A percentile compares a stretch with the other conserved stretches of the same genome.
phyloP scores from a whole-genome alignment of 2,113 vertebrate genomes.

The Xerus inauris region DNA sequence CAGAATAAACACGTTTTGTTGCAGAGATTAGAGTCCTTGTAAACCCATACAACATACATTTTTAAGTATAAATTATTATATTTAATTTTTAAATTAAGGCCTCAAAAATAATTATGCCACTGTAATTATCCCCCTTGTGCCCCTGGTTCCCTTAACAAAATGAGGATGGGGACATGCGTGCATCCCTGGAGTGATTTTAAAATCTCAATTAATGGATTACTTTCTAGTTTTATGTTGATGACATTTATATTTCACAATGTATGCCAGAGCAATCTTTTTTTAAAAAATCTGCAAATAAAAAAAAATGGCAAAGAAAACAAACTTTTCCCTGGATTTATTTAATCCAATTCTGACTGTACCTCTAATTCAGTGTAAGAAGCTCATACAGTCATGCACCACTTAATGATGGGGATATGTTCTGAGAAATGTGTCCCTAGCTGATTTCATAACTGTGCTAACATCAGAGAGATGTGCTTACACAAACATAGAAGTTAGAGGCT shows the following conservation, averaged over 20 bases:
- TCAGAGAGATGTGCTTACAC: background rate
- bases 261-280: background rate
- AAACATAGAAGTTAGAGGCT: accelerated
- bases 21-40: background rate
- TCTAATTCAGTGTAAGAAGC: background rate
- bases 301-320: background rate
- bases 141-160: background rate
- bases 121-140: background rate
- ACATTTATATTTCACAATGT: background rate
- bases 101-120: background rate
- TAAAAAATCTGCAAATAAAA: background rate
- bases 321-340: background rate
- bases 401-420: background rate
- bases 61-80: background rate
- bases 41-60: background rate
- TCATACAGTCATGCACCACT: background rate
- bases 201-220: background rate
- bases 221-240: background rate
- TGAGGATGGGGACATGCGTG: background rate
- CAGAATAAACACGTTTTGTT: background rate
- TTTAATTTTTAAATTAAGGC: conserved; percentile 29
- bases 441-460: background rate
- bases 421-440: background rate
- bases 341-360: background rate
- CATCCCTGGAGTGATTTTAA: background rate